Base-by-base conservation (phyloP, 2,888 invertebrate species). In the Drosophila lacicola region DNA sequence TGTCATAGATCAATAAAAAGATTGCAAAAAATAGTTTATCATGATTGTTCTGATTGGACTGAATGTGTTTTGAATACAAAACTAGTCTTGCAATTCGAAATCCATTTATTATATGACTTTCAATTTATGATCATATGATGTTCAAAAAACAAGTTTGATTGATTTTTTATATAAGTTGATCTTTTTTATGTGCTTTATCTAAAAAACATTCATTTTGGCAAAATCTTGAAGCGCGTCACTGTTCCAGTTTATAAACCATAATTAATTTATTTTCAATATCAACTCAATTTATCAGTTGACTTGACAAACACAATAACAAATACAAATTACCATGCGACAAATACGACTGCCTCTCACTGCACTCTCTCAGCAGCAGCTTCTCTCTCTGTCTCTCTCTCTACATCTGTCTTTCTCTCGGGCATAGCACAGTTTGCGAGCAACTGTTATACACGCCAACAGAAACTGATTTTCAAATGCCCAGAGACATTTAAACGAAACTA, bases 181-280 rank as follows among this genome's bases (percentile, higher is more conserved):
- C 46, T 55, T 47, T 46, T n/a, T 34, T 49, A 19, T 11, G 21
- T 10, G 41, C 44, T 29, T 55, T 39, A 55, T 45, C 34, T 36
- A 14, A 10, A 41, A 41, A 49, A n/a, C 33, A 63, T 9, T 53
- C n/a, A 39, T 37, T 46, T 41, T 39, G 13, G 54, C 36, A 11
- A 58, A 56, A 39, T 33, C 37, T 36, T n/a, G 21, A 36, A 44
- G 14, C 21, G 17, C 29, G 57, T 58, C 36, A 37, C 55, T 65
- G 80, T 75, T 71, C 78, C 78, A 74, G 51, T 71, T 73, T 77
- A 55, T 68, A 70, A 69, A 55, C 50, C 65, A 80, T 85, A 82
- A 84, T 84, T 88, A 89, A 89, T 88, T 83, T 88, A 80, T 88
- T 83, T 89, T 87, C 89, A 85, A 89, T 89, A 85, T 89, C 85